Evolutionary conservation across 2,888 invertebrate species (phyloP).

Genomic region (Tortricodes alternella): DNA sequence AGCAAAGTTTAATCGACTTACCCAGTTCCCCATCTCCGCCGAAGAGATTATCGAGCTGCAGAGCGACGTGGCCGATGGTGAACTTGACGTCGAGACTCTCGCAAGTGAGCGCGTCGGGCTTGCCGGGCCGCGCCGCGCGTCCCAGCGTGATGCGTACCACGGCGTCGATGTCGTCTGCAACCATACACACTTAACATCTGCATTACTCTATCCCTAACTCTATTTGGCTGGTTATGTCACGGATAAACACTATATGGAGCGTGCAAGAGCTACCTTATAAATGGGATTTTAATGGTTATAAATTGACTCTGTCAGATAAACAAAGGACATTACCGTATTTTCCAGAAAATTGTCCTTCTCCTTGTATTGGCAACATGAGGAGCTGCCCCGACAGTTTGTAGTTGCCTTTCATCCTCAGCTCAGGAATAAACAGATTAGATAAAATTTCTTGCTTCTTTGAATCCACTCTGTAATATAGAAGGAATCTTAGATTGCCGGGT

Average conservation of each 20-base stretch:
- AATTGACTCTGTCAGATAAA: too few species aligned
- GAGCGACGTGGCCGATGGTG: constrained; percentile 84
- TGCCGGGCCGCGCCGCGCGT: constrained; percentile 69
- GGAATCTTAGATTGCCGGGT: too few species aligned
- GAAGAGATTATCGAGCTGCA: constrained; percentile 88
- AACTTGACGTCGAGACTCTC: constrained; percentile 86
- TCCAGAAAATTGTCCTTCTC: constrained; percentile 85
- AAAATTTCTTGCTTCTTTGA: constrained; percentile 80
- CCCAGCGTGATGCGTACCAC: constrained; percentile 84
- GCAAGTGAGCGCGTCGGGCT: constrained; percentile 82
- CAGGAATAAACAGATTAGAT: constrained; percentile 85
- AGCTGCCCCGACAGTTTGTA: constrained; percentile 87
- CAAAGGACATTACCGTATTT: constrained; percentile 83
- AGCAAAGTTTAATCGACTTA: constrained; percentile 45
- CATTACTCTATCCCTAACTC: constrained; percentile 25
- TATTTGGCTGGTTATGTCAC: background rate
- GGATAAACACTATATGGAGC: too few species aligned
- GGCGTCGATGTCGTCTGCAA: constrained; percentile 86
- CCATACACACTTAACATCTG: constrained; percentile 24
- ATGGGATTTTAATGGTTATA: too few species aligned
- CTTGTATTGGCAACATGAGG: constrained; percentile 88
- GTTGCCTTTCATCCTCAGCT: constrained; percentile 84
- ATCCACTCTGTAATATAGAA: constrained; percentile 73
- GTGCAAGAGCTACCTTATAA: too few species aligned
- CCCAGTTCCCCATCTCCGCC: constrained; percentile 87